Evolutionary conservation across 1,140 invertebrate species (phyloP).

Genomic region (Stenopsyche tienmushanensis): DNA sequence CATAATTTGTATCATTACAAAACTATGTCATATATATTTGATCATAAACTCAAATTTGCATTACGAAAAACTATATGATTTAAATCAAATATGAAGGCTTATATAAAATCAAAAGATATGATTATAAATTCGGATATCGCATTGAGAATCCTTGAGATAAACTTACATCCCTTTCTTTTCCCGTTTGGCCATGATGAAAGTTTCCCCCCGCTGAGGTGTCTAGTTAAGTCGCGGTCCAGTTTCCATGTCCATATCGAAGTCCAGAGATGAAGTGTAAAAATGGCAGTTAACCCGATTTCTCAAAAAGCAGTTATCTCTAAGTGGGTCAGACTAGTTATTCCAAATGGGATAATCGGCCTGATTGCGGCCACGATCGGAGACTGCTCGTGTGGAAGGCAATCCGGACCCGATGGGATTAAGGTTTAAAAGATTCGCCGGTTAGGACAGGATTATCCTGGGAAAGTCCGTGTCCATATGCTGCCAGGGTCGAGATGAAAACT

Average conservation of each 20-base stretch:
- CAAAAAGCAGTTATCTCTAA: background rate
- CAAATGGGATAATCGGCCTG: background rate
- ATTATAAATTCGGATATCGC: no score
- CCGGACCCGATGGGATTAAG: slow-evolving; percentile 3
- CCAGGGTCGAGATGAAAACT: slow-evolving; percentile 25
- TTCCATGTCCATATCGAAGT: no score
- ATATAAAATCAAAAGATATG: no score
- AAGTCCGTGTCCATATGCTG: background rate
- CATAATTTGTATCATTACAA: no score
- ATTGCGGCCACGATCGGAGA: background rate
- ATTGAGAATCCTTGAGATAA: no score
- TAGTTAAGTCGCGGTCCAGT: background rate
- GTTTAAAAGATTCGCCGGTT: slow-evolving; percentile 23
- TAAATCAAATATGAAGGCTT: no score
- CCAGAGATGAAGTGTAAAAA: background rate
- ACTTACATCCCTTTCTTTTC: no score
- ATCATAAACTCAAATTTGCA: no score
- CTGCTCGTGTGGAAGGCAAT: background rate
- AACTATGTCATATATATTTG: no score
- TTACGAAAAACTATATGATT: no score
- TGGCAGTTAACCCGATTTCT: background rate
- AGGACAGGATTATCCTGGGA: slow-evolving; percentile 20
- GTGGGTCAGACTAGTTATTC: background rate
- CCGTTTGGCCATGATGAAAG: no score
- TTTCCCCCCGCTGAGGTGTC: no score